A percentile compares a stretch with the other conserved stretches of the same genome.
These are phyloP conservation scores for Drosophila subpulchrella DNA, from an alignment of 1,140 invertebrate species.

Conservation along the genomic window DNA sequence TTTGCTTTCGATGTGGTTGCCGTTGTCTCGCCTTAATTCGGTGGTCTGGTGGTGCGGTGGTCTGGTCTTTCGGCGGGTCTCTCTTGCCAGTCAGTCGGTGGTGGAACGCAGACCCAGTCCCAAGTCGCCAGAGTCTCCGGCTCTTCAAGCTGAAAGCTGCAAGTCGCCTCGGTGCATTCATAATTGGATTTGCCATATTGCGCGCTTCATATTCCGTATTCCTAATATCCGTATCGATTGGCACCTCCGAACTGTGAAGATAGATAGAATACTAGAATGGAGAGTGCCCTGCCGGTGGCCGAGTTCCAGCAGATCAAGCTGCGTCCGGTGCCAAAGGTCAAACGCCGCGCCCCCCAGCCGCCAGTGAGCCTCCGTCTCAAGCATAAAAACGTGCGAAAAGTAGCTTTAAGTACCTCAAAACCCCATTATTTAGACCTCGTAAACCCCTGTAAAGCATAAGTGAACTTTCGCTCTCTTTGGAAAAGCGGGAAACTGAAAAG, in stretches of 20 bases:
- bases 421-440: constrained; percentile 7
- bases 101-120: constrained; percentile 61
- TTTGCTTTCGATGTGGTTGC: constrained; percentile 45
- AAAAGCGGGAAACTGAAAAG: constrained; percentile 1
- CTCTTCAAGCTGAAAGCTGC: constrained; percentile 16
- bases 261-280: constrained; percentile 37
- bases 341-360: constrained; percentile 71
- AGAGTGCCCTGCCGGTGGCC: constrained; percentile 66
- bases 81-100: constrained; percentile 63
- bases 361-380: constrained; percentile 53
- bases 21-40: constrained; percentile 56
- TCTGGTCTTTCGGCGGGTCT: constrained; percentile 50
- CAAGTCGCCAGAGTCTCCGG: constrained; percentile 32
- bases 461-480: constrained; percentile 33
- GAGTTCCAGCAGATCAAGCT: constrained; percentile 80
- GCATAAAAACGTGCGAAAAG: constrained; percentile 65
- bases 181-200: constrained; percentile 76
- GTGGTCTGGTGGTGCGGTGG: constrained; percentile 60
- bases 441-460: background rate
- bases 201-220: constrained; percentile 47
- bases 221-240: constrained; percentile 29
- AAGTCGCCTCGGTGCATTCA: constrained; percentile 40
- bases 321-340: constrained; percentile 76
- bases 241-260: constrained; percentile 3
- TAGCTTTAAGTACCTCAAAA: constrained; percentile 26